Conservation (phyloP, 2,797 vertebrate genomes). For the Pangasius sanitwongsei region DNA sequence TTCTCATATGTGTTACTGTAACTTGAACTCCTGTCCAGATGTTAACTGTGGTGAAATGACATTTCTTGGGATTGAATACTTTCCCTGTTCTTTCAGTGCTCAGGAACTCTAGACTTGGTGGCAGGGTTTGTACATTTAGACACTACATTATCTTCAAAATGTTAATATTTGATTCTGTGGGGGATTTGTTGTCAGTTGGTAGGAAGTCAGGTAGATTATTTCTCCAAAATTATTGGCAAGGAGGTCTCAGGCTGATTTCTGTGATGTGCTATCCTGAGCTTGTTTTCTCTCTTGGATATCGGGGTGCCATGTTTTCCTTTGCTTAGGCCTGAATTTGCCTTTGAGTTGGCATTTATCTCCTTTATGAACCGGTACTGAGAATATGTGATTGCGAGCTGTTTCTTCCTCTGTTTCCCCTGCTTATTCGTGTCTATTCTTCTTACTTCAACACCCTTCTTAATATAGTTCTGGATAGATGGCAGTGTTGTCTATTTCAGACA, state of each 20-base stretch:
- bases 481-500: slow-evolving; percentile 12
- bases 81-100: not conserved
- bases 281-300: not conserved
- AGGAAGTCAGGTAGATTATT: no score
- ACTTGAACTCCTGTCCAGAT: not conserved
- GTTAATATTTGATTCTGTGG: not conserved
- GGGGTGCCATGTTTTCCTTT: not conserved
- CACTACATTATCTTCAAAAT: not conserved
- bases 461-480: not conserved
- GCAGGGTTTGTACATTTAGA: no score
- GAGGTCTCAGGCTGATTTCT: not conserved
- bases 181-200: not conserved
- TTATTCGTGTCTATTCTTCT: not conserved
- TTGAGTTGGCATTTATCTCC: not conserved
- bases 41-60: not conserved
- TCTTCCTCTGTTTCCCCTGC: not conserved
- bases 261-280: not conserved
- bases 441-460: not conserved
- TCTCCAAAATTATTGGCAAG: not conserved
- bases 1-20: not conserved
- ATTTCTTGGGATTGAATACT: not conserved
- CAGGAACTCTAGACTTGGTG: not conserved
- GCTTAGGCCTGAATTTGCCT: not conserved
- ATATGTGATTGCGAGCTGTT: not conserved
- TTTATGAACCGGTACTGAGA: not conserved